Base-by-base conservation (phyloP, 1,140 invertebrate species). In the Penaeus vannamei region DNA sequence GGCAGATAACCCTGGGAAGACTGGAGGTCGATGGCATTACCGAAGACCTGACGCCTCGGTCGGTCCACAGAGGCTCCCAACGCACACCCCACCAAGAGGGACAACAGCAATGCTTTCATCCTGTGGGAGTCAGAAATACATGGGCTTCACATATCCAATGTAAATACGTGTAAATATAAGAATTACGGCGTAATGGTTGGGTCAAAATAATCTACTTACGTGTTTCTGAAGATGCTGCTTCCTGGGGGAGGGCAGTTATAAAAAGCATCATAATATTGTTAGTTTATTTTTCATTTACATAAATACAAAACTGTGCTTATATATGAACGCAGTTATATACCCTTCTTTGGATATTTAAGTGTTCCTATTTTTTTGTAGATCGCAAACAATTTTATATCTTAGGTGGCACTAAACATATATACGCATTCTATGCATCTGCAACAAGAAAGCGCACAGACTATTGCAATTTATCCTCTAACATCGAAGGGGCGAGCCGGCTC, bases 81-180 rank as follows among this genome's bases (percentile, higher is more conserved):
- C 32, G 36, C 66, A 66, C 60, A 46, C 26, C 66, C 20, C 87
- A 79, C 81, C 29, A 77, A n/a, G 17, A 84, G 66, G 26, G 60
- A 42, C 53, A 89, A 7, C 53, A 89, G n/a, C 46, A 89, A 53
- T 29, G 32, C 46, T 36, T 72, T 64, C 87, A 89, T 89, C 84
- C 32, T 89, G 64, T 32, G 32, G n/a, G 8, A 69, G 29, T 53
- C n/a, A 32, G 17, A 0, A 4, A 76, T 19, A 29, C 8, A 53
- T 53, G 53, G 53, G 53, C 53, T 14, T 53, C 53, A 53, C 53
- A 53, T 53, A 53, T 53, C 53, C 53, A 53, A 53, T 53, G 53
- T 53, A 53, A 12, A 53, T 17, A 53, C 53, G n/a, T 14, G 59
- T 64, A 12, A 29, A n/a, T 23, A 29, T 22, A 79, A 36, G 5